Evolutionary conservation across 2,113 vertebrate species (phyloP), one percentile per base, ranked within the genome.

Genomic region (Galemys pyrenaicus): DNA sequence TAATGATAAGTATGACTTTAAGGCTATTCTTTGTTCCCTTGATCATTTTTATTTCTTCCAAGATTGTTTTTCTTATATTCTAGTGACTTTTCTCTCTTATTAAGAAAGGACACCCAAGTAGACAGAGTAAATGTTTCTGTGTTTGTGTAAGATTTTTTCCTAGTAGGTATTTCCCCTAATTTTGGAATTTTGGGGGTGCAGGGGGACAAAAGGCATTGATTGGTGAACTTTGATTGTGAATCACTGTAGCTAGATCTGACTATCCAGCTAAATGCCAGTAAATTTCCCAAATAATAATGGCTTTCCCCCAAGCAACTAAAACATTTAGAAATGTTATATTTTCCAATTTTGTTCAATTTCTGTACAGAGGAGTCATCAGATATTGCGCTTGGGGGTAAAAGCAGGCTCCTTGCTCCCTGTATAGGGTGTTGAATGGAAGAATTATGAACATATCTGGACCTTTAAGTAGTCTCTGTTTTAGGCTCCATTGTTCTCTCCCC

Each of bases 391-490:
- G 51, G 46, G 41, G 77, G 22, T 78, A 74, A 62, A 44, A 49
- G 26, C 22, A 28, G n/a, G 19, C 49, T 58, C 68, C 13, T 54
- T 37, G 39, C 37, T 87, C n/a, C 1, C 15, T 58, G 62, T n/a
- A 75, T 15, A 12, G 37, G 56, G 15, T 4, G 22, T 28, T 62
- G 54, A 80, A 35, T 67, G 17, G 22, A 89, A 78, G 41, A 74
- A 70, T 30, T 58, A 19, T 71, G 60, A 79, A 54, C 35, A 44
- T 58, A 81, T n/a, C 84, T 60, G 80, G 46, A 75, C 16, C 84
- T 82, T 87, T 64, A n/a, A 87, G 60, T 46, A n/a, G 54, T 70
- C 41, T 81, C 71, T 93, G 70, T 19, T 49, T 82, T 94, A 51
- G 51, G 24, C 41, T 79, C 41, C 30, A 26, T 74, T 39, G 92